These are phyloP conservation scores for Parnassius orleans DNA, from an alignment of 2,888 invertebrate genomes.

Conservation along the genomic window DNA sequence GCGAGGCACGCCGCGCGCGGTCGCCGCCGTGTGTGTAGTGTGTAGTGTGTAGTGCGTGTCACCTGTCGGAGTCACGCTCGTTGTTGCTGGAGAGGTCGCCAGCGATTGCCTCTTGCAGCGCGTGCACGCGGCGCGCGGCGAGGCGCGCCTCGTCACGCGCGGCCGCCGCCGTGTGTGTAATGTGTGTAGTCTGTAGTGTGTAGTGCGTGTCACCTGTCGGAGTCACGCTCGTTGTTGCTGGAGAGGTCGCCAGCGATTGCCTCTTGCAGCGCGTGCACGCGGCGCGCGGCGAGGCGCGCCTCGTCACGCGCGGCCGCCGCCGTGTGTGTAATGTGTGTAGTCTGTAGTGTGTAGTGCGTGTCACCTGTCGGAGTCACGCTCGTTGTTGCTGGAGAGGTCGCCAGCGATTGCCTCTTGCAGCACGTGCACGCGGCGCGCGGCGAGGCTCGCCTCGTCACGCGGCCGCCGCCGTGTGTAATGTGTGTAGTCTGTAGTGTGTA, in stretches of 20 bases:
- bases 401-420: conserved; percentile 96
- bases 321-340: no score
- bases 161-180: conserved; percentile 76
- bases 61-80: conserved; percentile 82
- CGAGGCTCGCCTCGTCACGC: conserved; percentile 90
- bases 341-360: no score
- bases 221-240: no score
- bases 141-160: conserved; percentile 91
- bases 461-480: conserved; percentile 78
- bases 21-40: conserved; percentile 47
- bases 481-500: no score
- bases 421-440: conserved; percentile 93
- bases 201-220: no score
- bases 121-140: conserved; percentile 93
- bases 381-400: conserved; percentile 86
- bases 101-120: conserved; percentile 95
- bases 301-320: no score
- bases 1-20: conserved; percentile 83
- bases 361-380: conserved; percentile 83
- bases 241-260: no score
- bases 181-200: no score
- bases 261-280: no score
- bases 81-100: conserved; percentile 88
- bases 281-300: no score
- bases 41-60: no score